phyloP scores from a whole-genome alignment of 2,113 vertebrate species.

The Podarcis raffonei region DNA sequence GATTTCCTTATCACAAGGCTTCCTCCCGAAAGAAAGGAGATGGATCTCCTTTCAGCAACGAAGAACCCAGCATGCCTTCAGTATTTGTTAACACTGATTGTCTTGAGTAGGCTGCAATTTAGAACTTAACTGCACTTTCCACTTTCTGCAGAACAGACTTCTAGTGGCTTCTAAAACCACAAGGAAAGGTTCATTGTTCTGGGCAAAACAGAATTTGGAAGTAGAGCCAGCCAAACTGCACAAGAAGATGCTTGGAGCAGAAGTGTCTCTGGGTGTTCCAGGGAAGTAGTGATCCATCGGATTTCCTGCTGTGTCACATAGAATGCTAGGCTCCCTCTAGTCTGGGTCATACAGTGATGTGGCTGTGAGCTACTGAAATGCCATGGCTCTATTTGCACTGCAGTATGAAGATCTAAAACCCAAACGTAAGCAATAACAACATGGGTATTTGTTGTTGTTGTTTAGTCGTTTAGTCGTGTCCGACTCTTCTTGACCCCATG shows the following conservation, averaged over 20 bases:
- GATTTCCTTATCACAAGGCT: neutral
- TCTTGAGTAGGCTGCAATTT: neutral
- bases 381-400: neutral
- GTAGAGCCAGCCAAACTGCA: neutral
- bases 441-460: neutral
- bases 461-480: too few species aligned
- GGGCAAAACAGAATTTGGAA: neutral
- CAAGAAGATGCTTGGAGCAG: neutral
- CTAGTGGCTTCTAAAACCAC: neutral
- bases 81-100: neutral
- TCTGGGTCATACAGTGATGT: neutral
- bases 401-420: neutral
- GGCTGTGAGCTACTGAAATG: neutral
- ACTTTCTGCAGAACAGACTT: neutral
- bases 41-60: neutral
- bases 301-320: neutral
- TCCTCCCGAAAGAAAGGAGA: neutral
- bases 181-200: neutral
- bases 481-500: too few species aligned
- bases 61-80: neutral
- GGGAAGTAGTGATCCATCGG: neutral
- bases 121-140: neutral
- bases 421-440: neutral
- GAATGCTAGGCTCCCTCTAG: neutral
- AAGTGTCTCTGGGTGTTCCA: neutral